Evolutionary conservation across 2,797 vertebrate species (phyloP).

Genomic region (Buceros bicornis): DNA sequence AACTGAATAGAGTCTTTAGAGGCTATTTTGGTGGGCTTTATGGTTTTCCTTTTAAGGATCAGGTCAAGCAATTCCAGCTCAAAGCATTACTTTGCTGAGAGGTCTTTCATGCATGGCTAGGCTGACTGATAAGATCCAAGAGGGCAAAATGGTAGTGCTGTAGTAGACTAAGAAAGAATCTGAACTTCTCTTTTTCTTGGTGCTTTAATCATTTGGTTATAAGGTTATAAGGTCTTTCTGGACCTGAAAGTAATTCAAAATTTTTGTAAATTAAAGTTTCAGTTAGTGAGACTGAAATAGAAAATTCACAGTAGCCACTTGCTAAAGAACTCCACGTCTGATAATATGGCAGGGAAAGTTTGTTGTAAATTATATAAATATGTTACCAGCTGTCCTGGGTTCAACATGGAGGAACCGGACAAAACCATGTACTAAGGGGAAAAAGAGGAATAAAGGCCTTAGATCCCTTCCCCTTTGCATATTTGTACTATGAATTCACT

Average conservation of each 20-base stretch:
- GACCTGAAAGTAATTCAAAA: background rate
- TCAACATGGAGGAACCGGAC: too few relatives aligned
- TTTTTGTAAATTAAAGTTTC: background rate
- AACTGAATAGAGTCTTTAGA: background rate
- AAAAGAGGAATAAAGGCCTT: background rate
- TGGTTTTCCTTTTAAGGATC: background rate
- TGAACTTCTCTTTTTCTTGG: background rate
- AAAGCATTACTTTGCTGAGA: background rate
- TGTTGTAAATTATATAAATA: too few relatives aligned
- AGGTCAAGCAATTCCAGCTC: background rate
- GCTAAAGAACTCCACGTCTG: background rate
- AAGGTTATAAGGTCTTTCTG: background rate
- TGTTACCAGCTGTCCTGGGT: background rate
- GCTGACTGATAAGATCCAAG: background rate
- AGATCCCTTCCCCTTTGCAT: background rate
- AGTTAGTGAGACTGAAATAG: background rate
- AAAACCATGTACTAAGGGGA: background rate
- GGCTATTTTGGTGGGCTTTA: background rate
- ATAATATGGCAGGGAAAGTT: background rate
- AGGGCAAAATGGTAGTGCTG: background rate
- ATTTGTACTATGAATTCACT: background rate
- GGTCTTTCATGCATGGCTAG: background rate
- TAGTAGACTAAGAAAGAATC: background rate
- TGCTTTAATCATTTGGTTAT: background rate
- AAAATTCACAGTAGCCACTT: background rate